Evolutionary conservation across 2,888 invertebrate species (phyloP).

Genomic region (Lithophane leautieri): DNA sequence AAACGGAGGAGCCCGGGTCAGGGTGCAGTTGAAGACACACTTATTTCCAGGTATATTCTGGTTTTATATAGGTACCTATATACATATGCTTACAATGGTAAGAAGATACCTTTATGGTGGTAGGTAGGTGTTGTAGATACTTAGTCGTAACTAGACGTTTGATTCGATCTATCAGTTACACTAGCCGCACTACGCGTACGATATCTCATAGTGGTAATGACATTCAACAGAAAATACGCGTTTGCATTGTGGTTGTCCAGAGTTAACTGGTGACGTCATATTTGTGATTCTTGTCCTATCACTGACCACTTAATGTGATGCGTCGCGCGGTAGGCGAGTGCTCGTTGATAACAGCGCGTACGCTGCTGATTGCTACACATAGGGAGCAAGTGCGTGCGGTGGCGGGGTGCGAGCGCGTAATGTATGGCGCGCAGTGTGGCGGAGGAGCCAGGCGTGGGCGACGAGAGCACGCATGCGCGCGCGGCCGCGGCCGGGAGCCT

Average conservation of each 20-base stretch:
- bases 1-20: not conserved
- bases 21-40: no score
- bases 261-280: conserved; percentile 73
- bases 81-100: not conserved
- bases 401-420: conserved; percentile 64
- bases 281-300: conserved; percentile 71
- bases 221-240: conserved; percentile 43
- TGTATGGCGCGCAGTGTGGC: conserved; percentile 64
- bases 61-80: not conserved
- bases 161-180: conserved; percentile 22
- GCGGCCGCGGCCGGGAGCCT: conserved; percentile 79
- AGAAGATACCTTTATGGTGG: not conserved
- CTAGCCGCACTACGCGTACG: not conserved
- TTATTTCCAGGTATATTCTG: not conserved
- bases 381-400: conserved; percentile 48
- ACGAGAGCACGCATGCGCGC: conserved; percentile 81
- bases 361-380: conserved; percentile 68
- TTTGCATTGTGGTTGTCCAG: conserved; percentile 37
- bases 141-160: conserved; percentile 6
- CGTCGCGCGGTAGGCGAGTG: conserved; percentile 61
- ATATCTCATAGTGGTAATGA: conserved; percentile 23
- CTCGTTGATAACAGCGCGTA: conserved; percentile 65
- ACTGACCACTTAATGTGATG: conserved; percentile 56
- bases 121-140: not conserved
- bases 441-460: conserved; percentile 72